These are phyloP conservation scores for Stylophora pistillata DNA, from an alignment of 64 coral and sea anemone genomes.

Conservation along the genomic window DNA sequence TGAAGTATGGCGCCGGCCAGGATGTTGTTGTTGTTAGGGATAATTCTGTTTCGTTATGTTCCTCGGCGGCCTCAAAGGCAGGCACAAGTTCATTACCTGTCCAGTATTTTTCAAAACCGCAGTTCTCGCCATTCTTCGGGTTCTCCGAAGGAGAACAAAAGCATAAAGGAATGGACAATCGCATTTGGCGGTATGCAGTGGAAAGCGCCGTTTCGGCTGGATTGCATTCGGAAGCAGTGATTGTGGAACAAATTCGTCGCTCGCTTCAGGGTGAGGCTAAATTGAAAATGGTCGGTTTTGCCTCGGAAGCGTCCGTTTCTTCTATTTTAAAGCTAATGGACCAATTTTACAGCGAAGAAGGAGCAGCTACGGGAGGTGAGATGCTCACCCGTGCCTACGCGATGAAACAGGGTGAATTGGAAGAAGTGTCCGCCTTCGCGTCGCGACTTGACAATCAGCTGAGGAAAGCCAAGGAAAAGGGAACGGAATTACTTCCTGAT, in stretches of 20 bases:
- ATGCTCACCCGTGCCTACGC: background rate
- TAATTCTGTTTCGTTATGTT: constrained; percentile 14
- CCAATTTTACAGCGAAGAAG: background rate
- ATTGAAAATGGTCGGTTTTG: constrained; percentile 53
- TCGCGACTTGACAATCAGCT: constrained; percentile 43
- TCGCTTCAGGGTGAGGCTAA: constrained; percentile 51
- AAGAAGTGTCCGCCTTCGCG: constrained; percentile 40
- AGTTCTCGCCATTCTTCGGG: background rate
- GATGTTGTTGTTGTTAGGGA: too few species aligned
- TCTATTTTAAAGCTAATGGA: background rate
- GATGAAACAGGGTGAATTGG: background rate
- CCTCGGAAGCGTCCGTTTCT: background rate
- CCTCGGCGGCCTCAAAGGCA: too few species aligned
- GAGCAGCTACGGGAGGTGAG: background rate
- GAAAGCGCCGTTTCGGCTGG: background rate
- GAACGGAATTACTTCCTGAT: constrained; percentile 49
- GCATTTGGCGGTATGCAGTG: background rate
- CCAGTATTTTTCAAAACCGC: background rate
- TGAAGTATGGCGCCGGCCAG: too few species aligned
- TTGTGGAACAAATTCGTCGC: background rate
- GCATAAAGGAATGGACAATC: background rate
- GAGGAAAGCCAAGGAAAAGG: constrained; percentile 11
- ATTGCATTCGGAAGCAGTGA: background rate
- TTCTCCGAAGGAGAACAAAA: background rate
- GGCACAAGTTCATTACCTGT: background rate